Evolutionary conservation across 2,888 invertebrate genomes (phyloP).

Genomic region (Drosophila birchii): DNA sequence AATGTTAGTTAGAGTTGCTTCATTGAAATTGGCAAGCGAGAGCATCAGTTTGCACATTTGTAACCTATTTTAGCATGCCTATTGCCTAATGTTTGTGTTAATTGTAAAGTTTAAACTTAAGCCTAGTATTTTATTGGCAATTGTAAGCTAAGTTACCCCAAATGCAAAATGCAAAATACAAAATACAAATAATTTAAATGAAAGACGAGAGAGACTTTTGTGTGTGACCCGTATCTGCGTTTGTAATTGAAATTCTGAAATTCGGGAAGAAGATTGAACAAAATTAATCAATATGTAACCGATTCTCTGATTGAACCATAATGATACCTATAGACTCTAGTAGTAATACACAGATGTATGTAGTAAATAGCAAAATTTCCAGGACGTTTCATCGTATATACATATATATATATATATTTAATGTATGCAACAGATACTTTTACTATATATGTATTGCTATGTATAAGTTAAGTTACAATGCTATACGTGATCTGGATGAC

Average conservation of each 20-base stretch:
- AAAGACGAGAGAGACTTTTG: constrained; percentile 23
- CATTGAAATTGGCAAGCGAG: constrained; percentile 46
- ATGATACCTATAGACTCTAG: constrained; percentile 40
- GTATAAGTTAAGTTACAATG: constrained; percentile 56
- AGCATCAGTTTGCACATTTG: constrained; percentile 55
- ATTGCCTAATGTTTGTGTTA: constrained; percentile 64
- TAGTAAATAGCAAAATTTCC: constrained; percentile 66
- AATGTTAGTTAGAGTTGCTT: constrained; percentile 63
- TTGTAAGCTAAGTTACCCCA: constrained; percentile 43
- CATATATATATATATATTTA: constrained; percentile 38
- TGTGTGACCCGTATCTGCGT: constrained; percentile 7
- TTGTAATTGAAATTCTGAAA: constrained; percentile 26
- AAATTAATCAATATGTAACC: constrained; percentile 47
- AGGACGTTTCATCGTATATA: constrained; percentile 51
- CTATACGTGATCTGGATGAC: constrained; percentile 44
- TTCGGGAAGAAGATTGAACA: constrained; percentile 3
- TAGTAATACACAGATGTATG: constrained; percentile 45
- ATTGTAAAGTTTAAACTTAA: constrained; percentile 62
- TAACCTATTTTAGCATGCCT: constrained; percentile 56
- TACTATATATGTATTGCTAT: constrained; percentile 45
- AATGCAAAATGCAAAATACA: constrained; percentile 11
- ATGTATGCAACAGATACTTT: constrained; percentile 56
- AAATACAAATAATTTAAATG: constrained; percentile 36
- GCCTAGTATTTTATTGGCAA: constrained; percentile 45
- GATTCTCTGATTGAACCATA: constrained; percentile 50